Percentiles rank a stretch among this genome's conserved stretches.
Evolutionary conservation across 92 coral and sea anemone genomes (phyloP).

Genomic region (Parazoanthus darwini): DNA sequence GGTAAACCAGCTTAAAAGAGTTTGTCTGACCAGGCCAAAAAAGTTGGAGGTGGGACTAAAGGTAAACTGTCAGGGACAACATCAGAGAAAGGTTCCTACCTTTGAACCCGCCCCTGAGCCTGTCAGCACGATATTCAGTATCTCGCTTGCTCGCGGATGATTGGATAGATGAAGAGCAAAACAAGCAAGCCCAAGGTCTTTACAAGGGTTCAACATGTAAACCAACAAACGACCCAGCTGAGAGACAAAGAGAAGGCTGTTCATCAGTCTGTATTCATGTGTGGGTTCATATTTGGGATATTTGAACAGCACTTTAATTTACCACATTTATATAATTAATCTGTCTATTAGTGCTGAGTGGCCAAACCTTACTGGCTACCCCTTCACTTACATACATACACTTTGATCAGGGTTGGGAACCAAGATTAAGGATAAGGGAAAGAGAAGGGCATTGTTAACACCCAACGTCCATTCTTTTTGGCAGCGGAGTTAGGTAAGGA

Average conservation of each 20-base stretch:
- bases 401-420: neutral
- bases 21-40: no score
- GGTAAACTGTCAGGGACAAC: neutral
- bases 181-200: constrained; percentile 59
- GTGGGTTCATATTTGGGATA: no score
- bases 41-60: no score
- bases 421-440: no score
- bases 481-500: no score
- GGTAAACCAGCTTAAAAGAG: no score
- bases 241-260: neutral
- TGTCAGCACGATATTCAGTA: constrained; percentile 61
- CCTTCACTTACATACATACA: neutral
- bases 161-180: constrained; percentile 76
- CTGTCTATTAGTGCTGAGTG: no score
- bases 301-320: no score
- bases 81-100: constrained; percentile 46
- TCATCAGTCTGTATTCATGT: neutral
- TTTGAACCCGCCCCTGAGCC: constrained; percentile 78
- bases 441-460: neutral
- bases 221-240: constrained; percentile 81
- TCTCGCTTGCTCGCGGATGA: constrained; percentile 74
- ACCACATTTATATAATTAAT: no score
- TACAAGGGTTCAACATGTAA: constrained; percentile 74
- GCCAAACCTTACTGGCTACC: no score
- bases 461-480: no score